Base-by-base conservation (phyloP, 2,113 vertebrate species). In the Odontesthes bonariensis region DNA sequence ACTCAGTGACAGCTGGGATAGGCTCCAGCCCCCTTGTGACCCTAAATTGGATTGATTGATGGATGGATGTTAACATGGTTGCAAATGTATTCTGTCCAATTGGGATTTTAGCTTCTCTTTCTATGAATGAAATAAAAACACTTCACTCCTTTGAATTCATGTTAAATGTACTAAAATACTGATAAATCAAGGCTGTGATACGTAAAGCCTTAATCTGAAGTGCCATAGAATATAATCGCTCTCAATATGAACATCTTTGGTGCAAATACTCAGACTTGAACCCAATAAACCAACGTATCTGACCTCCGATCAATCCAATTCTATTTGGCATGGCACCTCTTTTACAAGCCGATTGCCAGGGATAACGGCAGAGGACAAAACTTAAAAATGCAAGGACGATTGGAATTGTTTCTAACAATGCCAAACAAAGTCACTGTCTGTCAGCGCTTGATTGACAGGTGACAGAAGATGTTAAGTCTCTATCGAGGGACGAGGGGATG, bases 391-490 rank as follows among this genome's bases (percentile, higher is more conserved):
- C 84, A 84, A 87, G 86, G 83, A 92, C 84, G 74, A 90, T 88
- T 86, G 74, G 74, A 77, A 85, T 81, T 7, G 57, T 86, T 85
- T 79, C 77, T 64, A 89, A 88, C 86, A 89, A 92, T 74, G 79
- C 81, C 56, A 64, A 49, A 62, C 88, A 92, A 93, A 90, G 93
- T 92, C 92, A 85, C 70, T n/a, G 80, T 77, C 84, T 60, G 77
- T 91, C 89, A 88, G 71, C 38, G 22, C 33, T 63, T 91, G 91
- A 94, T 86, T 92, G 91, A 87, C 92, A 94, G 84, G 77, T 92
- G 91, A 92, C 90, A 92, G 91, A 52, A 63, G 80, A 86, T 78
- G 82, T 79, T 76, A 58, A 75, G 78, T 86, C 80, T 61, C 76
- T 20, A 17, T 19, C 27, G 63, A 47, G 75, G 17, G 62, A 69